Base-by-base conservation (phyloP, 1,140 invertebrate genomes). In the Doryteuthis pealeii region DNA sequence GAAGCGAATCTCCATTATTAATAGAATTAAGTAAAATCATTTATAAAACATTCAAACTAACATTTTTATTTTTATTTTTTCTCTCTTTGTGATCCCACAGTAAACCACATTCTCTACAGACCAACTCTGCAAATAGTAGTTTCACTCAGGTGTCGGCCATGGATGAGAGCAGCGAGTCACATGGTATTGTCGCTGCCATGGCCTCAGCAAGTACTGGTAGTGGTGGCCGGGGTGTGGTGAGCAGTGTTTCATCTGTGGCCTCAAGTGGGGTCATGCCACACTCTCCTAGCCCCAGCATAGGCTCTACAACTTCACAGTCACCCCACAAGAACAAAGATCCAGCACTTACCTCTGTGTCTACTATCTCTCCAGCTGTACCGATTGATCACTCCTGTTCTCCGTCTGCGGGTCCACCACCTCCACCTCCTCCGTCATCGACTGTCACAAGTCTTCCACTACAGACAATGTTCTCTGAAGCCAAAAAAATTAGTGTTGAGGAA, bases 81-180 rank as follows among this genome's bases (percentile, higher is more conserved):
- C 4, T 40, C 10, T 40, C 10, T 40, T 40, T 40, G 10, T 40
- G n/a, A 65, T 65, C 32, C n/a, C 32, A 22, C 72, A 28, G 70
- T 65, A 75, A 67, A 33, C 69, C 30, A 70, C 26, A 62, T 28
- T 62, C 54, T 62, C 54, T 62, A 8, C 54, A 62, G 26, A 62
- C 54, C 6, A 62, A n/a, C 18, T 62, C 54, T 62, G 54, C 54
- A 62, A 43, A 31, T 40, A 67, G 4, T 66, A 66, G 83, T 74
- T 85, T 87, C 68, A 87, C 85, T 15, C 83, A 87, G 62, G 87
- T 88, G 30, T 85, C 87, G 18, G 82, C 81, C 1, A 80, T 87
- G 71, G 82, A 84, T 54, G 84, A 84, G 15, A 68, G 30, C 22
- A 30, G 22, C 8, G 66, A 68, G 30, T 32, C 22, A 14, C 54